phyloP scores from a whole-genome alignment of 2,113 vertebrate species.

The Marmota monax region DNA sequence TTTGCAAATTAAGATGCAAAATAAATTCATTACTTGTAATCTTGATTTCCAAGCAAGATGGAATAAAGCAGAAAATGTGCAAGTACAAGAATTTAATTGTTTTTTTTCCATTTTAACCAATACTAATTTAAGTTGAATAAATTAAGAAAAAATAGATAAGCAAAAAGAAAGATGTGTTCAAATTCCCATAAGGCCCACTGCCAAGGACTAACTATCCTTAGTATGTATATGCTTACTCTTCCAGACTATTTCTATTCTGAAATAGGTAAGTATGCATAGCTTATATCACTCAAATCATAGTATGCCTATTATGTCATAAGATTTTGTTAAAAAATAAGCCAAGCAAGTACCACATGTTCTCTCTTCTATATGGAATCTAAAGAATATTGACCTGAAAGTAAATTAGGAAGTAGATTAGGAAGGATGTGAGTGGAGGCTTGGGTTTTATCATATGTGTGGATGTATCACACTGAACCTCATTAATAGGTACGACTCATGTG shows the following conservation, averaged over 20 bases:
- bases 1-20: constrained; percentile 36
- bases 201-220: neutral
- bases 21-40: neutral
- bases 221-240: neutral
- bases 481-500: neutral
- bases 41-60: constrained; percentile 31
- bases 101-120: constrained; percentile 38
- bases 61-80: constrained; percentile 18
- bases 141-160: constrained; percentile 29
- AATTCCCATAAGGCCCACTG: neutral
- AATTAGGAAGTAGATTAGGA: neutral
- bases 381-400: neutral
- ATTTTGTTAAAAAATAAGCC: constrained; percentile 14
- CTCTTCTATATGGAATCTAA: neutral
- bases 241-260: neutral
- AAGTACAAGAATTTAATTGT: constrained; percentile 23
- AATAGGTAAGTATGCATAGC: neutral
- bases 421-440: neutral
- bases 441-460: neutral
- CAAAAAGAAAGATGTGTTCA: constrained; percentile 11
- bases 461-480: neutral
- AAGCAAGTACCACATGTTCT: neutral
- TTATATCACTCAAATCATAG: neutral
- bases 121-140: constrained; percentile 42
- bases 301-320: neutral